A percentile compares a stretch with the other conserved stretches of the same genome.
Evolutionary conservation across 2,113 vertebrate species (phyloP).

Genomic region (Coturnix japonica): DNA sequence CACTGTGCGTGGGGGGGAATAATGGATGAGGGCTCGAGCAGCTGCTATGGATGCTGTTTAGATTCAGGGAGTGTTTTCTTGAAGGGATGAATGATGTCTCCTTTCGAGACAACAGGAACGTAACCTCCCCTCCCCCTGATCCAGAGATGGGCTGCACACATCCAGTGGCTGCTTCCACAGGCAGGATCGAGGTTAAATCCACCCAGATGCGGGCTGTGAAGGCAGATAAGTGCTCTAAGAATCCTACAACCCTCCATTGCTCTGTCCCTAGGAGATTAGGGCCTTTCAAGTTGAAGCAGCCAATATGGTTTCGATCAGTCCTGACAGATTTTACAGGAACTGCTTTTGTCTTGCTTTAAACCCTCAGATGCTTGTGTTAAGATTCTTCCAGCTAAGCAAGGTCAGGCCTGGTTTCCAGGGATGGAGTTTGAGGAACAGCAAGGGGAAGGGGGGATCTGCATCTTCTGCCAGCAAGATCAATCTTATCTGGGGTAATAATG

Average conservation of each 20-base stretch:
- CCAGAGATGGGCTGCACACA: not conserved
- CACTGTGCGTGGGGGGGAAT: not conserved
- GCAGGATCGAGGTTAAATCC: not conserved
- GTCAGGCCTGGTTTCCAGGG: not conserved
- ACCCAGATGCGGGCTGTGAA: not conserved
- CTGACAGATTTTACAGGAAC: slow-evolving; percentile 12
- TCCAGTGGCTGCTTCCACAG: not conserved
- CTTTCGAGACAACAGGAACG: slow-evolving; percentile 19
- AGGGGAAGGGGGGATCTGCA: not conserved
- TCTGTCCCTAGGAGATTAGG: not conserved
- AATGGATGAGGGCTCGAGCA: not conserved
- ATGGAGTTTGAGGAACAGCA: not conserved
- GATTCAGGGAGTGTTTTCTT: not conserved
- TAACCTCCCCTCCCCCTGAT: not conserved
- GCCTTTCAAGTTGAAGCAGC: slow-evolving; percentile 8
- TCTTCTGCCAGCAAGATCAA: not conserved
- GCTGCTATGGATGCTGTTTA: not conserved
- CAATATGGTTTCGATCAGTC: slow-evolving; percentile 44
- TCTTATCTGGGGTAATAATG: rapidly evolving
- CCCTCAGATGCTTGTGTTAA: not conserved
- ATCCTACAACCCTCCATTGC: not conserved
- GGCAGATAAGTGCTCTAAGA: not conserved
- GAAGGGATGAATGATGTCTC: slow-evolving; percentile 25
- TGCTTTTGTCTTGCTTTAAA: slow-evolving; percentile 19
- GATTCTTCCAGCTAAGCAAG: not conserved